phyloP scores from a whole-genome alignment of 1,140 invertebrate species.

The Scaptomyza hsui region DNA sequence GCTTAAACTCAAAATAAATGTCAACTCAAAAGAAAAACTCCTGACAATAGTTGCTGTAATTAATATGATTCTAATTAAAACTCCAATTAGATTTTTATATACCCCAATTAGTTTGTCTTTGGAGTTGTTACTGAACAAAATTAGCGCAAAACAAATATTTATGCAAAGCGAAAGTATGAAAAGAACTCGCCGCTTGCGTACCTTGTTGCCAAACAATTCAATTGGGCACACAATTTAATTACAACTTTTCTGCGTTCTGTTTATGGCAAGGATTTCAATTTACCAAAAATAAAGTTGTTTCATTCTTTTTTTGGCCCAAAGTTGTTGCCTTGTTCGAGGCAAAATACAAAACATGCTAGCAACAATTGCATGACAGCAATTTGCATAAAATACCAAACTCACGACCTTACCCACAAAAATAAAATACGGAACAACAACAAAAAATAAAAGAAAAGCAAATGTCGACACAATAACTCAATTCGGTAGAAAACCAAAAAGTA shows the following conservation, averaged over 20 bases:
- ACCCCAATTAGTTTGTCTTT: conserved; percentile 40
- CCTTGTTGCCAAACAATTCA: conserved; percentile 47
- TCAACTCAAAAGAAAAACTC: conserved; percentile 23
- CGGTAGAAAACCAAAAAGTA: conserved; percentile 48
- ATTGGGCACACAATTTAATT: conserved; percentile 67
- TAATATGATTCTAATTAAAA: conserved; percentile 25
- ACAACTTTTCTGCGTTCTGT: conserved; percentile 39
- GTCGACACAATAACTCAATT: conserved; percentile 75
- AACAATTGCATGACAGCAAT: conserved; percentile 49
- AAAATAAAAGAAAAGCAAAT: conserved; percentile 18
- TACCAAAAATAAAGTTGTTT: conserved; percentile 42
- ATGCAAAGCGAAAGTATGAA: conserved; percentile 18
- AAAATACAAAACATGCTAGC: conserved; percentile 29
- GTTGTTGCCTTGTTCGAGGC: conserved; percentile 15
- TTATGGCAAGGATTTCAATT: conserved; percentile 56
- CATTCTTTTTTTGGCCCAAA: conserved; percentile 23
- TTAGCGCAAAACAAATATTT: conserved; percentile 54
- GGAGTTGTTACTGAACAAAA: conserved; percentile 27
- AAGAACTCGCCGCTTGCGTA: background rate
- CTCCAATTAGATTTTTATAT: conserved; percentile 17
- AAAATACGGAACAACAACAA: conserved; percentile 22
- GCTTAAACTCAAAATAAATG: conserved; percentile 42
- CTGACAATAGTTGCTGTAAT: conserved; percentile 24
- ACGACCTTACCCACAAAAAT: background rate
- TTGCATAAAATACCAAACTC: conserved; percentile 57